Evolutionary conservation across 1,140 invertebrate species (phyloP).

Genomic region (Proctacanthus coquilletti): DNA sequence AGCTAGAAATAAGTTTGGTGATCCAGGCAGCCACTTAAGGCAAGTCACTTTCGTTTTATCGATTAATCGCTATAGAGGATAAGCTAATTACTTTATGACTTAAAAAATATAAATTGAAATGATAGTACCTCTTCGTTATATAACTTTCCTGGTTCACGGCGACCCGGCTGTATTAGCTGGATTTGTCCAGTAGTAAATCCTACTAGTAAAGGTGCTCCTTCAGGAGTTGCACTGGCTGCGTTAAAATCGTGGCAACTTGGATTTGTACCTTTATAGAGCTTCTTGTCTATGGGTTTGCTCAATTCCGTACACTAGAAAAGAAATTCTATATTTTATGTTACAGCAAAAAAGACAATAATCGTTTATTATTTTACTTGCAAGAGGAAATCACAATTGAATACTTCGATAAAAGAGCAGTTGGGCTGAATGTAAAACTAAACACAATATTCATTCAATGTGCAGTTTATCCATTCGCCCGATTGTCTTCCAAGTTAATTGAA

Average conservation of each 20-base stretch:
- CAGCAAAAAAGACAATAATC: background rate
- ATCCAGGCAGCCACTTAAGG: constrained; percentile 91
- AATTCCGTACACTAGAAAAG: constrained; percentile 69
- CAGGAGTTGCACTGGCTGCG: constrained; percentile 58
- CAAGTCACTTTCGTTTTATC: constrained; percentile 99
- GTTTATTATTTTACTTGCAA: too few relatives aligned
- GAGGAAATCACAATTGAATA: too few relatives aligned
- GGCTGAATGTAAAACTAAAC: too few relatives aligned
- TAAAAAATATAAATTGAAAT: background rate
- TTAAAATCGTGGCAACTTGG: constrained; percentile 99
- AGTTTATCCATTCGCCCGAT: too few relatives aligned
- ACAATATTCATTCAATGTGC: too few relatives aligned
- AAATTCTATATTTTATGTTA: constrained; percentile 1
- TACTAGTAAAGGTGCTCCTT: constrained; percentile 76
- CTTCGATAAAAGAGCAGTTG: too few relatives aligned
- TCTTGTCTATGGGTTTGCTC: constrained; percentile 91
- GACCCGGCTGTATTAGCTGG: constrained; percentile 92
- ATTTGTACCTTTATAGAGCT: constrained; percentile 96
- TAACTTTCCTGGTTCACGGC: constrained; percentile 88
- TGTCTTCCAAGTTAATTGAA: too few relatives aligned
- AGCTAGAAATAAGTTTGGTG: constrained; percentile 82
- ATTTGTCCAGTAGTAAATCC: constrained; percentile 96
- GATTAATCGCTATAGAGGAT: constrained; percentile 66
- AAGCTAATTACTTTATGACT: constrained; percentile 1
- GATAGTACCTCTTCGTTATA: constrained; percentile 89